A percentile compares a stretch with the other conserved stretches of the same genome.
phyloP scores from a whole-genome alignment of 2,888 invertebrate genomes.

The Drosophila pseudotakahashii region DNA sequence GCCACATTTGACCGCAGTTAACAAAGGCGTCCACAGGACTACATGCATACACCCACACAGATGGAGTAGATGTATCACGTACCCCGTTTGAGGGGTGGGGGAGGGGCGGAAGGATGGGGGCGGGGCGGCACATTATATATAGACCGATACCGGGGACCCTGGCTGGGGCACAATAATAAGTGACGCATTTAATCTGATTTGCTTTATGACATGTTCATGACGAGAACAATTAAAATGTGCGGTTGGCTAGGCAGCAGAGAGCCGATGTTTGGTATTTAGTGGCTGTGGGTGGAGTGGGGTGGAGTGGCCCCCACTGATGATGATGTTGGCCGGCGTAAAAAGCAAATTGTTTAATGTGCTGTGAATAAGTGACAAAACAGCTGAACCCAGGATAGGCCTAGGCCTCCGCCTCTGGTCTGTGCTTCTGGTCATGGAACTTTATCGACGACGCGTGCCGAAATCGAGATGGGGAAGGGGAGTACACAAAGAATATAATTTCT shows the following conservation, averaged over 20 bases:
- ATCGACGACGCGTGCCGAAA: slow-evolving; percentile 59
- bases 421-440: slow-evolving; percentile 67
- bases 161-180: slow-evolving; percentile 74
- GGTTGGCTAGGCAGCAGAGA: slow-evolving; percentile 71
- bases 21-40: slow-evolving; percentile 53
- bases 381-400: slow-evolving; percentile 62
- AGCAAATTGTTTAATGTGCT: slow-evolving; percentile 83
- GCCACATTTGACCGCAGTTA: slow-evolving; percentile 78
- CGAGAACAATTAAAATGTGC: slow-evolving; percentile 82
- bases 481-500: neutral
- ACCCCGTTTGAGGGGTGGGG: slow-evolving; percentile 1
- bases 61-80: slow-evolving; percentile 17
- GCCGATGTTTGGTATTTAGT: neutral
- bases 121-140: slow-evolving; percentile 25
- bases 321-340: slow-evolving; percentile 78
- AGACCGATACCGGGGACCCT: slow-evolving; percentile 28
- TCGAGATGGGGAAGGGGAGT: slow-evolving; percentile 14
- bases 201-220: slow-evolving; percentile 82
- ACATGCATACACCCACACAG: neutral
- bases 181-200: slow-evolving; percentile 82
- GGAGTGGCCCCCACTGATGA: slow-evolving; percentile 47
- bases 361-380: slow-evolving; percentile 81
- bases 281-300: slow-evolving; percentile 3
- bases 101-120: neutral
- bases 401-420: slow-evolving; percentile 47